Base-by-base conservation (phyloP, 1,140 invertebrate genomes). In the Drosophila grimshawi region DNA sequence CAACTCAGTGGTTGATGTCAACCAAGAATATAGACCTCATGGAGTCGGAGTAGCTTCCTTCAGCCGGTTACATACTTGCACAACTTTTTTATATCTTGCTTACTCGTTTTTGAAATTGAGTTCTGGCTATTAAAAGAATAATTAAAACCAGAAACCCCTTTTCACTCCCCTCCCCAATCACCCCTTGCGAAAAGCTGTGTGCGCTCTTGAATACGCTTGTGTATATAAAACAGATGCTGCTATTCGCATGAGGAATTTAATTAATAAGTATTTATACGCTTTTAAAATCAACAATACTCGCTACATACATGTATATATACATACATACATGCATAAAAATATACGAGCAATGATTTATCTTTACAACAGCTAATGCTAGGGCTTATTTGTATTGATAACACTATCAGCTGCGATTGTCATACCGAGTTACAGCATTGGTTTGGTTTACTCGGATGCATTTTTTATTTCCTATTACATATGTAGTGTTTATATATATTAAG, bases 321-420 rank as follows among this genome's bases (percentile, higher is more conserved):
- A 60, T 19, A 32, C 8, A 27, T 46, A 61, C 33, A 35, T 32
- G 30, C 4, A 35, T 27, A 11, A 2, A 53, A 11, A 53, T n/a
- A 33, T 4, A 5, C 49, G 3, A 35, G 19, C 10, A 52, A 53
- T 37, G 10, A 69, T 62, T 57, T 69, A 74, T 74, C 65, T 62
- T 56, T 69, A 62, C 65, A 69, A 61, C 49, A 27, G 32, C 30
- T 41, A 64, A 41, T 59, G 46, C 11, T 30, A 10, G 4, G 6
- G 32, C 29, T 5, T 29, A 29, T 10, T 30, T 35, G 27, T 19
- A 46, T 57, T 64, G 73, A 65, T 76, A 74, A 74, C 43, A 29
- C 33, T 57, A 74, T 63, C 65, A 61, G 62, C 37, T 37, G 39
- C 30, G 7, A 41, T 8, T 27, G 45, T 19, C 19, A 19, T 19